A percentile compares a stretch with the other conserved stretches of the same genome.
These are phyloP conservation scores for Ophioninae sp. DNA, from an alignment of 2,888 invertebrate genomes.

Conservation along the genomic window DNA sequence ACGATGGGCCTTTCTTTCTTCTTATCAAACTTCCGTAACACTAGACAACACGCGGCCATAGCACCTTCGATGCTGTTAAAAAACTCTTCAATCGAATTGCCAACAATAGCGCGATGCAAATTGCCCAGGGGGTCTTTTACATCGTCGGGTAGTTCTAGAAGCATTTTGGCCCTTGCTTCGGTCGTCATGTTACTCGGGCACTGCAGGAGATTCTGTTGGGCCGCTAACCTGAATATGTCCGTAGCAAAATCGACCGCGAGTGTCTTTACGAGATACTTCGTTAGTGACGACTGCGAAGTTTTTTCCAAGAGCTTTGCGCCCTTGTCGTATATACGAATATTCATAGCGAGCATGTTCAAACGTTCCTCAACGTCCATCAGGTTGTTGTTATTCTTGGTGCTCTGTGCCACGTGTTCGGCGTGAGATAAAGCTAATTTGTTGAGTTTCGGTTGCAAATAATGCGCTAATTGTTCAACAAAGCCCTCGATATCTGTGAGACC, in stretches of 20 bases:
- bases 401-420: constrained; percentile 89
- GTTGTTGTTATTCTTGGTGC: constrained; percentile 81
- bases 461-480: constrained; percentile 86
- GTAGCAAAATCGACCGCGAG: constrained; percentile 91
- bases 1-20: constrained; percentile 91
- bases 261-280: constrained; percentile 92
- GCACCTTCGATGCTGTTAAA: constrained; percentile 88
- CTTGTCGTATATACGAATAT: constrained; percentile 91
- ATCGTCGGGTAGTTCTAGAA: constrained; percentile 86
- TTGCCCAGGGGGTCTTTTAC: constrained; percentile 86
- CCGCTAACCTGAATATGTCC: constrained; percentile 90
- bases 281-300: constrained; percentile 86
- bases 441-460: constrained; percentile 87
- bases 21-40: constrained; percentile 94
- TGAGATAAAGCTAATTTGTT: constrained; percentile 86
- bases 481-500: constrained; percentile 87
- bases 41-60: constrained; percentile 88
- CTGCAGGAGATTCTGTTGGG: constrained; percentile 84
- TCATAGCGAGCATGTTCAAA: constrained; percentile 88
- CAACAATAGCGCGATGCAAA: constrained; percentile 87
- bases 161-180: constrained; percentile 86
- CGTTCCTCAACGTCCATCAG: constrained; percentile 86
- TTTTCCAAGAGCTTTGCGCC: constrained; percentile 86
- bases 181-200: constrained; percentile 85
- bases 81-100: constrained; percentile 90